phyloP scores from a whole-genome alignment of 2,888 invertebrate genomes.

The Tachina grossa region DNA sequence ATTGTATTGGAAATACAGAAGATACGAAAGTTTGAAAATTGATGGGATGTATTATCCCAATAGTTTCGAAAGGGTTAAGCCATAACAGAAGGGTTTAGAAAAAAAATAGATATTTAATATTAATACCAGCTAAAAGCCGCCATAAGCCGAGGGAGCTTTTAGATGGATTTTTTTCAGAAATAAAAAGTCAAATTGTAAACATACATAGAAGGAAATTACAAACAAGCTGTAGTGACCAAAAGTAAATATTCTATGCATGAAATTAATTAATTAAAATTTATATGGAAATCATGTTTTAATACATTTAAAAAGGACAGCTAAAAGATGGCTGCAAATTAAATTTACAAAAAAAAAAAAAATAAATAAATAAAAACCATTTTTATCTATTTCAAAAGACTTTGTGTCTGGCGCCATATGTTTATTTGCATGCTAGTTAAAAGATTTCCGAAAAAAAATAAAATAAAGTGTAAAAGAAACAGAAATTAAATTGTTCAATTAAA shows the following conservation, averaged over 20 bases:
- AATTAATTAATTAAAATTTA: constrained; percentile 54
- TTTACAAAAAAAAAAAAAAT: background rate
- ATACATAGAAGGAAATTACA: background rate
- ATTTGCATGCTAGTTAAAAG: constrained; percentile 17
- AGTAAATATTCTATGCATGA: constrained; percentile 53
- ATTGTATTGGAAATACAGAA: too few species aligned
- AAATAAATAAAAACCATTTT: background rate
- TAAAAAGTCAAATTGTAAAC: too few species aligned
- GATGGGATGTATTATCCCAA: too few species aligned
- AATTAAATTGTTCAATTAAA: constrained; percentile 71
- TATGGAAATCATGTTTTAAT: constrained; percentile 55
- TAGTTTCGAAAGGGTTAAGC: too few species aligned
- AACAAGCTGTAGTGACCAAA: constrained; percentile 18
- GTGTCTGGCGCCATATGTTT: constrained; percentile 51
- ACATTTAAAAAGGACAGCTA: background rate
- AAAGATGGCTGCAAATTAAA: constrained; percentile 8
- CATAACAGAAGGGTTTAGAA: constrained; percentile 25
- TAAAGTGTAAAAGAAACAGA: constrained; percentile 1
- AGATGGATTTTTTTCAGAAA: background rate
- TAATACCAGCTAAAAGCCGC: constrained; percentile 4
- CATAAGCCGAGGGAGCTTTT: background rate
- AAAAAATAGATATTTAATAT: constrained; percentile 2
- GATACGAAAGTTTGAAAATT: too few species aligned
- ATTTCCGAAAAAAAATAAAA: constrained; percentile 1
- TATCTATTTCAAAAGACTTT: constrained; percentile 1